Evolutionary conservation across 2,797 vertebrate genomes (phyloP).

Genomic region (Sebastes vulpes): DNA sequence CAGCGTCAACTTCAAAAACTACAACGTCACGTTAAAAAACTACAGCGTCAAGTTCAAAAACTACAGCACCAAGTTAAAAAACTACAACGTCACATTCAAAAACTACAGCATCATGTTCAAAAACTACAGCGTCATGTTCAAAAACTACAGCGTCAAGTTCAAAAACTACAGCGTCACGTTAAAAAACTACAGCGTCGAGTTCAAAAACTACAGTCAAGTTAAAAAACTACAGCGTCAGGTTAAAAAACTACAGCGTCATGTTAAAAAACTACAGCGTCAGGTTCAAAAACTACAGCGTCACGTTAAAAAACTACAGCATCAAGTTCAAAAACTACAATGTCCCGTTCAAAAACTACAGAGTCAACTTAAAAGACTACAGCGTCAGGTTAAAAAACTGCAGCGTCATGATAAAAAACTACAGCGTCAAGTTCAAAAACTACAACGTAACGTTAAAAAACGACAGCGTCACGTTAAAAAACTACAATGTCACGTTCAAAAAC

Average conservation of each 20-base stretch:
- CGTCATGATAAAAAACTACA: rapidly evolving
- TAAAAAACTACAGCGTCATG: rapidly evolving
- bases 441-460: rapidly evolving
- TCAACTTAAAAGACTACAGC: not conserved
- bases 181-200: rapidly evolving
- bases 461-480: rapidly evolving
- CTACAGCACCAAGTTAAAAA: rapidly evolving
- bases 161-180: rapidly evolving
- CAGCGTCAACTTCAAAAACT: rapidly evolving
- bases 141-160: rapidly evolving
- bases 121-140: rapidly evolving
- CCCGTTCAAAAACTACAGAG: not conserved
- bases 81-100: too few species aligned
- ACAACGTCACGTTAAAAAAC: rapidly evolving
- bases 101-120: rapidly evolving
- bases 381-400: rapidly evolving
- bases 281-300: not conserved
- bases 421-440: rapidly evolving
- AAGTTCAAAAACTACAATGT: rapidly evolving
- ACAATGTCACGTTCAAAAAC: not conserved
- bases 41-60: rapidly evolving
- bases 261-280: rapidly evolving
- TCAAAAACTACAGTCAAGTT: not conserved
- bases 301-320: rapidly evolving
- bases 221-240: not conserved